Percentiles rank a stretch among this genome's conserved stretches.
Conservation (phyloP, 1,140 invertebrate genomes). For the Hormaphis cornu region DNA sequence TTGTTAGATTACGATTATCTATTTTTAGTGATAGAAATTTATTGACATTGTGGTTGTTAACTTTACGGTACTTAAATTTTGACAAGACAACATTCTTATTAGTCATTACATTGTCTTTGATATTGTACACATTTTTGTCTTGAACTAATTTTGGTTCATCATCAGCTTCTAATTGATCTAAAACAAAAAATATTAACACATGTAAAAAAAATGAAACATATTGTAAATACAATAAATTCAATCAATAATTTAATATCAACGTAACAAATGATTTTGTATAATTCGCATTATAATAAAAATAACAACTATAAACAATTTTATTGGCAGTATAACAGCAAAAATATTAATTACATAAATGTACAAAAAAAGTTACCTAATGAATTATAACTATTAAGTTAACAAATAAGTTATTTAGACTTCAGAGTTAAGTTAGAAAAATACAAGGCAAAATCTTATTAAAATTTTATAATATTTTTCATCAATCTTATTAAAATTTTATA, state of each 20-base stretch:
- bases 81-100: background rate
- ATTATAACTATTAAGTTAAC: too few relatives aligned
- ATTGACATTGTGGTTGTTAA: background rate
- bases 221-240: too few relatives aligned
- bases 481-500: too few relatives aligned
- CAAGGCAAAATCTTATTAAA: too few relatives aligned
- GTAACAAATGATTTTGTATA: too few relatives aligned
- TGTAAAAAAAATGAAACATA: background rate
- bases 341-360: background rate
- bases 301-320: too few relatives aligned
- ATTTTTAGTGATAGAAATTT: background rate
- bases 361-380: background rate
- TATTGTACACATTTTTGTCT: background rate
- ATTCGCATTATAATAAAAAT: too few relatives aligned
- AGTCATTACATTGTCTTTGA: background rate
- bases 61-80: constrained; percentile 11
- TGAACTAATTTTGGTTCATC: background rate
- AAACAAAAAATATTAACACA: background rate
- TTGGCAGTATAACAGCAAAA: too few relatives aligned
- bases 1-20: background rate
- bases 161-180: constrained; percentile 20
- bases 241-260: too few relatives aligned
- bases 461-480: too few relatives aligned
- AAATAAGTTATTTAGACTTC: too few relatives aligned
- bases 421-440: too few relatives aligned